Conservation (phyloP, 2,113 vertebrate species). For the Syngnathoides biaculeatus region DNA sequence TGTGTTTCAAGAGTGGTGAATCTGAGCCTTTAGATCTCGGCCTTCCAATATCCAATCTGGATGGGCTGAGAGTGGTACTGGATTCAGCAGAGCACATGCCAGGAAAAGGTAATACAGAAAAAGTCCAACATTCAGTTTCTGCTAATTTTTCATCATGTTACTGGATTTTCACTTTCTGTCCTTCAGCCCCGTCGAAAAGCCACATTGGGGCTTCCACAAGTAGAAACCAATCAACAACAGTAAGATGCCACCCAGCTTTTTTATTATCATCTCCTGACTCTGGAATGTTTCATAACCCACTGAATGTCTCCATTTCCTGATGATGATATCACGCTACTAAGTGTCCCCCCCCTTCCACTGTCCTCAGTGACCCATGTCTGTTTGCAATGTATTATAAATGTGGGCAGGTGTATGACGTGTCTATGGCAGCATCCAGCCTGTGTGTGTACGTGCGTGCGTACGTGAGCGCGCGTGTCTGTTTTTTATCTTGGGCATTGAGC, state of each 20-base stretch:
- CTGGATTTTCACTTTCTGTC: conserved; percentile 22
- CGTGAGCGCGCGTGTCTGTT: conserved; percentile 3
- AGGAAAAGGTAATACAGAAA: conserved; percentile 77
- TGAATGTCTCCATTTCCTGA: conserved; percentile 53
- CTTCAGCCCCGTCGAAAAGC: conserved; percentile 65
- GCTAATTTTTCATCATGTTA: not conserved
- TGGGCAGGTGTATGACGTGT: conserved; percentile 47
- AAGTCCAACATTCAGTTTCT: not conserved
- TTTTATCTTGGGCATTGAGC: conserved; percentile 29
- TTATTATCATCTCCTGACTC: conserved; percentile 20
- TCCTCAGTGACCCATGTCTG: conserved; percentile 45
- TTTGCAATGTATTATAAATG: conserved; percentile 46
- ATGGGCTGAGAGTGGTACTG: conserved; percentile 91
- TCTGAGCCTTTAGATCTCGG: conserved; percentile 90
- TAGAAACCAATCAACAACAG: conserved; percentile 81
- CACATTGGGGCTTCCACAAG: conserved; percentile 63
- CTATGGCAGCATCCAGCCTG: conserved; percentile 22
- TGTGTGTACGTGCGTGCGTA: not conserved
- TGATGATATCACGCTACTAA: conserved; percentile 65
- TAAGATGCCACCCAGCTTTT: conserved; percentile 68
- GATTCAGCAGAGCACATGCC: conserved; percentile 78
- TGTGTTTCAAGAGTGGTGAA: conserved; percentile 83
- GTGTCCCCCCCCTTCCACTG: conserved; percentile 43
- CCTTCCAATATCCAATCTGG: conserved; percentile 93
- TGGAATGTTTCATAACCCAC: conserved; percentile 66